A percentile compares a stretch with the other conserved stretches of the same genome.
Evolutionary conservation across 2,113 vertebrate species (phyloP).

Genomic region (Andinoacara biseriatus): DNA sequence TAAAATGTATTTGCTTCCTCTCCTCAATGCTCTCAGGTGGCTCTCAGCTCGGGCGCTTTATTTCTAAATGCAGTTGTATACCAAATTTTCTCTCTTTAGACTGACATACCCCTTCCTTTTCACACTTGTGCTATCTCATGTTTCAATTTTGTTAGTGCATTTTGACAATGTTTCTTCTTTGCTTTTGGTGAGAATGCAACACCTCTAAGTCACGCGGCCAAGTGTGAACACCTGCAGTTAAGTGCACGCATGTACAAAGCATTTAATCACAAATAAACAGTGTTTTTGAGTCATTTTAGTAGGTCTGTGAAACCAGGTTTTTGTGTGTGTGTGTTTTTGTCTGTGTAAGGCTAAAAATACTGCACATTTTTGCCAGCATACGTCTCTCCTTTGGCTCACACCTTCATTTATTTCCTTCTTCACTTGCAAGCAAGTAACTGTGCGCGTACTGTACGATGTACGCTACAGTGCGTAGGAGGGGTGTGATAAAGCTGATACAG

Average conservation of each 20-base stretch:
- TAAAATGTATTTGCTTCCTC: not conserved
- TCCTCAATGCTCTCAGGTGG: not conserved
- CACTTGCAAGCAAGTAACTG: not conserved
- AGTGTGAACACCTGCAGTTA: conserved; percentile 38
- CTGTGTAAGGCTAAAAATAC: conserved; percentile 19
- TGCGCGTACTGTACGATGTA: conserved; percentile 22
- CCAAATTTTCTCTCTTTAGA: not conserved
- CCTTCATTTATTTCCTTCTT: conserved; percentile 16
- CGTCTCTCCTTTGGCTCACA: not conserved
- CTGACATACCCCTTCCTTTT: conserved; percentile 44
- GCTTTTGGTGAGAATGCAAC: not conserved
- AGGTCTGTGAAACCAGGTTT: not conserved
- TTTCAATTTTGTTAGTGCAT: not conserved
- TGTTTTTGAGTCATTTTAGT: not conserved
- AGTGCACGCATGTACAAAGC: not conserved
- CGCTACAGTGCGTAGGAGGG: conserved; percentile 43
- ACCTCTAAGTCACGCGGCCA: conserved; percentile 9
- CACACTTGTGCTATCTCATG: conserved; percentile 28
- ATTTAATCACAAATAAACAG: not conserved
- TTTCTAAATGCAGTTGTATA: not conserved
- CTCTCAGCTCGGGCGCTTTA: not conserved
- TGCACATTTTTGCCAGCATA: not conserved
- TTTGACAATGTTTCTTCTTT: not conserved
- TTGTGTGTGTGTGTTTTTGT: not conserved
- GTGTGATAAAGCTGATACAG: conserved; percentile 33